Conservation (phyloP, 2,797 vertebrate genomes). For the Aulostomus chinensis region DNA sequence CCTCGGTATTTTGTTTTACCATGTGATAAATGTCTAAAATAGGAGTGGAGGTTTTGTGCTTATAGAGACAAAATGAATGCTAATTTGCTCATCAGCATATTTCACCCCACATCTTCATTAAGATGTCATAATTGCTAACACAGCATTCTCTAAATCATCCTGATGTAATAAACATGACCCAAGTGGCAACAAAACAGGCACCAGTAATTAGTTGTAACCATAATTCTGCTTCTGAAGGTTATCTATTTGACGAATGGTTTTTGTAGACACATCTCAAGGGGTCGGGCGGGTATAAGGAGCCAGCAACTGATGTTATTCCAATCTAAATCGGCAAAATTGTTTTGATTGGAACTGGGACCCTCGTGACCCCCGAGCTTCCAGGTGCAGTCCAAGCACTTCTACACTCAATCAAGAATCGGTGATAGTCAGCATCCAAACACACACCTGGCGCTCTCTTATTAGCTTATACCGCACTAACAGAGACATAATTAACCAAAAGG, state of each 20-base stretch:
- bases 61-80: no score
- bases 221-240: constrained; percentile 17
- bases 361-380: constrained; percentile 40
- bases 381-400: constrained; percentile 30
- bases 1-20: no score
- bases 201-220: constrained; percentile 22
- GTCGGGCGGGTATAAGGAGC: no score
- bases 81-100: no score
- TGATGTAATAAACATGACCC: constrained; percentile 24
- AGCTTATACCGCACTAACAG: constrained; percentile 36
- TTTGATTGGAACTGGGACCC: constrained; percentile 34
- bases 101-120: not conserved
- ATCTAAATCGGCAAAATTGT: constrained; percentile 24
- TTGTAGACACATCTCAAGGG: constrained; percentile 1
- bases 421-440: constrained; percentile 53
- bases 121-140: not conserved
- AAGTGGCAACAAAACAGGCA: constrained; percentile 11
- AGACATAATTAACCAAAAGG: constrained; percentile 53
- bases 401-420: constrained; percentile 49
- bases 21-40: no score
- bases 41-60: no score
- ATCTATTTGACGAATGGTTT: constrained; percentile 30
- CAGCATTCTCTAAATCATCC: constrained; percentile 13
- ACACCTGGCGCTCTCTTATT: constrained; percentile 63
- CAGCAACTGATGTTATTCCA: no score